These are phyloP conservation scores for Rhamnusium bicolor DNA, from an alignment of 2,888 invertebrate genomes.

Conservation along the genomic window DNA sequence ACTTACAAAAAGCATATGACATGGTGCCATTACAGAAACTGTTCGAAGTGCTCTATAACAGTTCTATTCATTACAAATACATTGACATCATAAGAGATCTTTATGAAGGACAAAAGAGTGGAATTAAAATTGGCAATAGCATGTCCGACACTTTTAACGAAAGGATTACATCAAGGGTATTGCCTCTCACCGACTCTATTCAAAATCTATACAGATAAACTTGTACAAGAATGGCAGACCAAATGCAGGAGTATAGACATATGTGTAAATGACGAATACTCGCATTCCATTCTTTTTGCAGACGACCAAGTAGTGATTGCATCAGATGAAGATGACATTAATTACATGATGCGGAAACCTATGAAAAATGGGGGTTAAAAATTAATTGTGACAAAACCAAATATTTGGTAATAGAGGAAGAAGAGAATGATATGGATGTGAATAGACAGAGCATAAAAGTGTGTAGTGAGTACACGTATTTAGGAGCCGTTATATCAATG, in stretches of 20 bases:
- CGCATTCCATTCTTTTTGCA: background rate
- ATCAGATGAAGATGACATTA: background rate
- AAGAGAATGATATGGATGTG: no score
- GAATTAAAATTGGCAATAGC: no score
- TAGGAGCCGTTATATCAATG: no score
- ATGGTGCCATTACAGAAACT: conserved; percentile 6
- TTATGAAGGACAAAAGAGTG: background rate
- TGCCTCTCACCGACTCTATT: background rate
- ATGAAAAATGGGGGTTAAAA: no score
- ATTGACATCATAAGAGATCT: background rate
- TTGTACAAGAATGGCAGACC: background rate
- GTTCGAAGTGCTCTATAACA: background rate
- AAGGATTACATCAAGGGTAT: background rate
- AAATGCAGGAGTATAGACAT: background rate
- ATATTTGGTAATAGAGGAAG: no score
- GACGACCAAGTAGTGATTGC: background rate
- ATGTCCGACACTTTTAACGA: no score
- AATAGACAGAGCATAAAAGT: no score
- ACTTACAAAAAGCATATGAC: conserved; percentile 28
- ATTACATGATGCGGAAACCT: background rate
- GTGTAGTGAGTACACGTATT: no score
- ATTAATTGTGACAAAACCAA: no score
- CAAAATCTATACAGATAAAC: background rate
- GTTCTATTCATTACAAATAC: background rate
- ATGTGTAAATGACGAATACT: background rate